These are phyloP conservation scores for Sigmodon hispidus DNA, from an alignment of 2,113 vertebrate species.

Conservation along the genomic window DNA sequence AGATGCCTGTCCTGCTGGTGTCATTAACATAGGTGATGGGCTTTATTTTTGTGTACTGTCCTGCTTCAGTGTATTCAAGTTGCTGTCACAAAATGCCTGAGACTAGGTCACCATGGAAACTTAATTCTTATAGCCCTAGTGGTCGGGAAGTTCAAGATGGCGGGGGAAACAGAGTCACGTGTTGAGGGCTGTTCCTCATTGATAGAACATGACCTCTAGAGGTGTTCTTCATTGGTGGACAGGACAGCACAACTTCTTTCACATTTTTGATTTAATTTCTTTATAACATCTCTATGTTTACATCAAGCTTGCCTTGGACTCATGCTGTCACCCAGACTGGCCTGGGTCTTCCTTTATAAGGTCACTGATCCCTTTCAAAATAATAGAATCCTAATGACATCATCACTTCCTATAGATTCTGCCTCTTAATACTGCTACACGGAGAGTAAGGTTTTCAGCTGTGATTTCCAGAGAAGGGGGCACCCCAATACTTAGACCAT, in stretches of 20 bases:
- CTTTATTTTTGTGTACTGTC: background rate
- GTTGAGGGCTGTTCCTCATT: background rate
- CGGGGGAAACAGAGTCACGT: background rate
- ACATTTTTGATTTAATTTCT: background rate
- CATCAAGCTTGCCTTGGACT: background rate
- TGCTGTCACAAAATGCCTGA: background rate
- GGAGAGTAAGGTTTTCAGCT: background rate
- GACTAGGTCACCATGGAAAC: background rate
- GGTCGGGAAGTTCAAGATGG: no score
- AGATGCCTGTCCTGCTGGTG: fast-evolving
- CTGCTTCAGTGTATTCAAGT: background rate
- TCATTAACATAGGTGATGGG: fast-evolving
- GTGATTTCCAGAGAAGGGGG: no score
- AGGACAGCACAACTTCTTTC: background rate
- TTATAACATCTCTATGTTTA: background rate
- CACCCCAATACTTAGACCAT: background rate
- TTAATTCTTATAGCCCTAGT: background rate
- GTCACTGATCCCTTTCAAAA: background rate
- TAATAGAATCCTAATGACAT: background rate
- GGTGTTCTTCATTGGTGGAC: background rate
- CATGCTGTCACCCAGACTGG: background rate
- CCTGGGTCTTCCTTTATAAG: background rate
- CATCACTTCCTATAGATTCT: background rate
- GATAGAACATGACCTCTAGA: background rate
- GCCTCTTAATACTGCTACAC: background rate